Evolutionary conservation across 2,888 invertebrate species (phyloP), one percentile per base, ranked within the genome.

Genomic region (Caenorhabditis sinica): DNA sequence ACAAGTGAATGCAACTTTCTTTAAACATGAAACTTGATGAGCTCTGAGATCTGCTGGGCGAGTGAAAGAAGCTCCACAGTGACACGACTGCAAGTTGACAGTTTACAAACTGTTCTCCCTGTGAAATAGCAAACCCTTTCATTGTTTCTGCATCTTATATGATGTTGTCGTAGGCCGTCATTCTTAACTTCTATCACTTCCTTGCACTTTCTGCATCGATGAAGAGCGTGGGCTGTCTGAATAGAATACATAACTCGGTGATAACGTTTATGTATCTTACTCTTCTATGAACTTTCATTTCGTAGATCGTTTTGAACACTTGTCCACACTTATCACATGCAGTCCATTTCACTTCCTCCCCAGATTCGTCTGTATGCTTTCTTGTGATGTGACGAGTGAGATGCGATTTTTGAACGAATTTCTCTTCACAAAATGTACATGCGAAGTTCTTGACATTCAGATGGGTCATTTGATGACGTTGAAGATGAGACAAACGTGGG

Each of bases 391-490:
- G 89, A 1, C 86, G 80, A 6, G 85, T 74, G 8, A 89, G 61
- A 86, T 89, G 87, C 1, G 83, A 83, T 51, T 89, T 89, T 74
- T 89, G 89, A 13, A 80, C 76, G 58, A 89, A 89, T 11, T 80
- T 77, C 51, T 83, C 75, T 0, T 82, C 75, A 72, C 89, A 89
- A 43, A 84, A 84, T 6, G 81, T 75, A 72, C 89, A 89, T 5
- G 75, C 56, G 36, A 69, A 88, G 15, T 83, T 76, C 9, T 88
- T 82, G 20, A 88, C 84, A 61, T 88, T 86, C 33, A 87, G 72
- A 71, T 88, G 88, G 3, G 86, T 85, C 49, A 87, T 74, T 73
- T 89, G 89, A 72, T 89, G 89, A 28, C 89, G 85, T 66, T 84
- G 85, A 2, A 89, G 85, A 60, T 89, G 89, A n/a, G 89, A 89